Conservation (phyloP, 53 echinoderm and acorn worm species). For the Echinarachnius parma region DNA sequence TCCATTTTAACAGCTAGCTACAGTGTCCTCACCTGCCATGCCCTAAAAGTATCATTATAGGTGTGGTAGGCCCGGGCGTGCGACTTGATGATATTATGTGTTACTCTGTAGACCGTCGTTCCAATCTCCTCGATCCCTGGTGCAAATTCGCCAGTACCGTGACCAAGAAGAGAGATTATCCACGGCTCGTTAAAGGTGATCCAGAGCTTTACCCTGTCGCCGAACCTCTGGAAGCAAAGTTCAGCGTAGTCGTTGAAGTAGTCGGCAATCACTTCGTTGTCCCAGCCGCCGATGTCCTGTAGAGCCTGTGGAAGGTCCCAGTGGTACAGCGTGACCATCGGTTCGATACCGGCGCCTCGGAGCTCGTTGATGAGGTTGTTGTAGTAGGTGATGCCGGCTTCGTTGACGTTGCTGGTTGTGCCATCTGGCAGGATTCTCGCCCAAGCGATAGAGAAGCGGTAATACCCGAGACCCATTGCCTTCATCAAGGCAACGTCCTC, state of each 20-base stretch:
- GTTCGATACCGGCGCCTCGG: constrained; percentile 53
- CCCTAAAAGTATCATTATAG: constrained; percentile 61
- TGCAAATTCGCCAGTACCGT: constrained; percentile 68
- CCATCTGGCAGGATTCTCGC: constrained; percentile 79
- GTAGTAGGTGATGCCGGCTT: constrained; percentile 73
- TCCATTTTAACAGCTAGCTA: no score
- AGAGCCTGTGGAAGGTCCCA: constrained; percentile 86
- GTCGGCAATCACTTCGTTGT: constrained; percentile 52
- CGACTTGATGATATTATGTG: constrained; percentile 65
- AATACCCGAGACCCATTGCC: constrained; percentile 63
- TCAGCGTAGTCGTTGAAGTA: constrained; percentile 68
- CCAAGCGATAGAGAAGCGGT: constrained; percentile 88
- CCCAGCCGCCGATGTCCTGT: constrained; percentile 79
- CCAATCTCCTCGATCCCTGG: constrained; percentile 61
- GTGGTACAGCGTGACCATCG: constrained; percentile 87
- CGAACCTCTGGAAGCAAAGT: constrained; percentile 74
- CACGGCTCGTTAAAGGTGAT: constrained; percentile 94
- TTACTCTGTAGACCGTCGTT: constrained; percentile 47
- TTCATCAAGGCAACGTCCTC: constrained; percentile 69
- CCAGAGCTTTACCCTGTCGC: constrained; percentile 73
- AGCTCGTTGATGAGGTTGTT: constrained; percentile 75
- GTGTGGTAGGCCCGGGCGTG: constrained; percentile 75
- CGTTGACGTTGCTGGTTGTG: constrained; percentile 56
- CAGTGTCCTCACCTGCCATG: constrained; percentile 37
- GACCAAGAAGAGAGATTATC: constrained; percentile 73